Evolutionary conservation across 1,140 invertebrate genomes (phyloP).

Genomic region (Habropoda laboriosa): DNA sequence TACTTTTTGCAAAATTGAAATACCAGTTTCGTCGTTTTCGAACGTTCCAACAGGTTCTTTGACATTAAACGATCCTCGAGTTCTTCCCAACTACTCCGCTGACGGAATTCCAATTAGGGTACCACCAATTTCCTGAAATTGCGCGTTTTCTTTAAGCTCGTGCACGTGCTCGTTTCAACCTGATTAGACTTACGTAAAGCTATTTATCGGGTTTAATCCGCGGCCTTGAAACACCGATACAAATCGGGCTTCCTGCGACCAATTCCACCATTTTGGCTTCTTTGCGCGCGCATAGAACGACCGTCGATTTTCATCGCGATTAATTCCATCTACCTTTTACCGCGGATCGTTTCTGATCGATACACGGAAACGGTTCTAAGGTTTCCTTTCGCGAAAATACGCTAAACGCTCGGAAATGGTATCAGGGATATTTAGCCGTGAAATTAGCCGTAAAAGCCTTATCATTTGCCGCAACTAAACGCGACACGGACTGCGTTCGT

Average conservation of each 20-base stretch:
- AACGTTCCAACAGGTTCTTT: conserved; percentile 15
- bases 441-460: background rate
- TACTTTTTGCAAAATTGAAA: background rate
- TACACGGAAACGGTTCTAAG: no score
- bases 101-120: background rate
- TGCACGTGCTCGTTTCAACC: background rate
- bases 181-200: conserved; percentile 18
- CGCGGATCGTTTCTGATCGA: no score
- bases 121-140: background rate
- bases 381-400: no score
- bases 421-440: background rate
- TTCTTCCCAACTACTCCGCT: background rate
- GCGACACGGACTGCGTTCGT: background rate
- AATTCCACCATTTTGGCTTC: conserved; percentile 42
- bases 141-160: background rate
- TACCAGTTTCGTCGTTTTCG: background rate
- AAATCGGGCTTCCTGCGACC: conserved; percentile 27
- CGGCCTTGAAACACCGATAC: conserved; percentile 32
- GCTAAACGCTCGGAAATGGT: background rate
- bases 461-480: background rate
- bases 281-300: background rate
- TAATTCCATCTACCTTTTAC: background rate
- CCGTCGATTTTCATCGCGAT: background rate
- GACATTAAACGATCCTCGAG: background rate
- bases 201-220: conserved; percentile 28